Conservation (phyloP, 1,140 invertebrate species). For the Triops cancriformis region DNA sequence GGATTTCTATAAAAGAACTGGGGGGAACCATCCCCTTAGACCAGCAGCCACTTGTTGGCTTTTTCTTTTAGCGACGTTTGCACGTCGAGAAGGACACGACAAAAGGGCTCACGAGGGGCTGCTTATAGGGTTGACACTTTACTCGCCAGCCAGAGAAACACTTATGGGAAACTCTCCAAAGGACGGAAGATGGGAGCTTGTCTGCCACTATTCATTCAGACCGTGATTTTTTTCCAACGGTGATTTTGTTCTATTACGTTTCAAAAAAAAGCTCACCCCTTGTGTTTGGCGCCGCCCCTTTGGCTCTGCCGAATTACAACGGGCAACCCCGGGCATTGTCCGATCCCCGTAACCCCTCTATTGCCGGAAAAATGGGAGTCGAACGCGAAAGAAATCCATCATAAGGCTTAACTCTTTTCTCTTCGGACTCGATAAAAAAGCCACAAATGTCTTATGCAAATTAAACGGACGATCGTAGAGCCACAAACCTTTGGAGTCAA, state of each 20-base stretch:
- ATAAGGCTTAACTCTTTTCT: constrained; percentile 1
- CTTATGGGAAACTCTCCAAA: background rate
- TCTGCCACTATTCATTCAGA: background rate
- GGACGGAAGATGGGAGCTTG: background rate
- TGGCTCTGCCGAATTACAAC: background rate
- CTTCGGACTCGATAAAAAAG: constrained; percentile 4
- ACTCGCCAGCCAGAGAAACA: background rate
- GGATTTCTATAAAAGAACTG: background rate
- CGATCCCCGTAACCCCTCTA: background rate
- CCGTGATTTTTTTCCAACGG: background rate
- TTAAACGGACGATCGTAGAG: background rate
- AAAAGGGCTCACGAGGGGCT: constrained; percentile 6
- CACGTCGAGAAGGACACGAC: background rate
- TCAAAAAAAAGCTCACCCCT: background rate
- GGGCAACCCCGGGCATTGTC: background rate
- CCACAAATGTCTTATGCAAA: constrained; percentile 14
- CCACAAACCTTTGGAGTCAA: background rate
- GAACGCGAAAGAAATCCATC: background rate
- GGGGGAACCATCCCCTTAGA: background rate
- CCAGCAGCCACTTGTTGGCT: constrained; percentile 5
- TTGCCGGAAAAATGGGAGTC: background rate
- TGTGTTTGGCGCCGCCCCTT: background rate
- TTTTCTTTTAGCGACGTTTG: background rate
- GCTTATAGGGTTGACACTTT: constrained; percentile 13
- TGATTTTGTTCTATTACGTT: background rate